phyloP scores from a whole-genome alignment of 2,888 invertebrate species.

The Hoplodrina ambigua region DNA sequence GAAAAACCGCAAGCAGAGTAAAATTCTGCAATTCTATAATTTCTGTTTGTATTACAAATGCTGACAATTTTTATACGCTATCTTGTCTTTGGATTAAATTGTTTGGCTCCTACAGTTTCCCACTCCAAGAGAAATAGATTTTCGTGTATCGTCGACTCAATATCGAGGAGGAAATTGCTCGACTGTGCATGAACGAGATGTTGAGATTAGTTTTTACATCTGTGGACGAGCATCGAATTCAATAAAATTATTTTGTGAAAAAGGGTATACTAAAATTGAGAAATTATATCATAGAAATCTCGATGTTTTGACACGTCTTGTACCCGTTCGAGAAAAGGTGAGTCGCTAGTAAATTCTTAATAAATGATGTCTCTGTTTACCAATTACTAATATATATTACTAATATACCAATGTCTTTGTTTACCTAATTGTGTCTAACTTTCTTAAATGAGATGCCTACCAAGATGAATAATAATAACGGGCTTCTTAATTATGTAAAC shows the following conservation, averaged over 20 bases:
- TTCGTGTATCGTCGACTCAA: conserved; percentile 2
- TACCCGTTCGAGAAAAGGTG: too few relatives aligned
- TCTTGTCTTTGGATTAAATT: conserved; percentile 11
- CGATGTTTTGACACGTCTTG: too few relatives aligned
- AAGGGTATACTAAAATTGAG: not conserved
- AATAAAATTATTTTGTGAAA: not conserved
- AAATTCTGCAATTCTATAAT: conserved; percentile 20
- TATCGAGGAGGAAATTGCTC: conserved; percentile 9
- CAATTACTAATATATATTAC: too few relatives aligned
- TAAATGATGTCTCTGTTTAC: too few relatives aligned
- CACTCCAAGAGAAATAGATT: conserved; percentile 12
- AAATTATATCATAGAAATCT: too few relatives aligned
- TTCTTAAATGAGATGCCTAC: too few relatives aligned
- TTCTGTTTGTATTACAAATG: conserved; percentile 20
- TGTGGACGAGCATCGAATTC: not conserved
- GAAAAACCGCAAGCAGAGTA: conserved; percentile 38
- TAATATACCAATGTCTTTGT: too few relatives aligned
- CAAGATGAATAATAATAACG: not conserved
- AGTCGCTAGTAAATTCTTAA: too few relatives aligned
- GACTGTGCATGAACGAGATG: not conserved
- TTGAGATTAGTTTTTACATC: conserved; percentile 1
- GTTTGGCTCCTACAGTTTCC: not conserved
- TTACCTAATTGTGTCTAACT: too few relatives aligned
- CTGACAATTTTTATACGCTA: conserved; percentile 7
- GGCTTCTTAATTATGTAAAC: not conserved